These are phyloP conservation scores for Pantherophis vulpinus DNA, from an alignment of 2,797 vertebrate genomes.

Conservation along the genomic window DNA sequence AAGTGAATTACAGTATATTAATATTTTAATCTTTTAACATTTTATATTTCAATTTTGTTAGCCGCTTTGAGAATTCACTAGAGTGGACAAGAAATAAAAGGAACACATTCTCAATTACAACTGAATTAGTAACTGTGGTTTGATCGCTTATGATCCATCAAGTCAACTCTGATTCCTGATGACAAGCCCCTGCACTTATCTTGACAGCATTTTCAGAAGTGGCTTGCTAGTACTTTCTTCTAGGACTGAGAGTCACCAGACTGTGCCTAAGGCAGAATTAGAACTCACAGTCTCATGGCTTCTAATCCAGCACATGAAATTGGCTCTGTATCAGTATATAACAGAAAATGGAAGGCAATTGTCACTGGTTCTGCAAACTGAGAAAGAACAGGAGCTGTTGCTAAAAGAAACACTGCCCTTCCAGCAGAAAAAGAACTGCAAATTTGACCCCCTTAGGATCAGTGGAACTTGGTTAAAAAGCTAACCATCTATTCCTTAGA, in stretches of 20 bases:
- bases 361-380: background rate
- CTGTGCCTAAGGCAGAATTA: background rate
- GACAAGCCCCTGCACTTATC: background rate
- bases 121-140: background rate
- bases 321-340: background rate
- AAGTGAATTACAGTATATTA: background rate
- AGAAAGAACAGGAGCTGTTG: background rate
- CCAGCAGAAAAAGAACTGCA: background rate
- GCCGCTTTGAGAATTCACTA: background rate
- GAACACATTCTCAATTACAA: background rate
- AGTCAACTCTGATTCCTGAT: background rate
- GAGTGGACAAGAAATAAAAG: background rate
- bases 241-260: background rate
- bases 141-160: background rate
- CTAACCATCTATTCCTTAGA: background rate
- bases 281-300: background rate
- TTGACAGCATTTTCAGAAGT: background rate
- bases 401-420: background rate
- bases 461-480: background rate
- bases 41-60: background rate
- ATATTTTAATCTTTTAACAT: background rate
- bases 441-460: background rate
- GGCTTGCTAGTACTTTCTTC: background rate
- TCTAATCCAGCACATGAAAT: background rate
- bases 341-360: background rate